Base-by-base conservation (phyloP, 2,888 invertebrate species). In the Clitarchus hookeri region DNA sequence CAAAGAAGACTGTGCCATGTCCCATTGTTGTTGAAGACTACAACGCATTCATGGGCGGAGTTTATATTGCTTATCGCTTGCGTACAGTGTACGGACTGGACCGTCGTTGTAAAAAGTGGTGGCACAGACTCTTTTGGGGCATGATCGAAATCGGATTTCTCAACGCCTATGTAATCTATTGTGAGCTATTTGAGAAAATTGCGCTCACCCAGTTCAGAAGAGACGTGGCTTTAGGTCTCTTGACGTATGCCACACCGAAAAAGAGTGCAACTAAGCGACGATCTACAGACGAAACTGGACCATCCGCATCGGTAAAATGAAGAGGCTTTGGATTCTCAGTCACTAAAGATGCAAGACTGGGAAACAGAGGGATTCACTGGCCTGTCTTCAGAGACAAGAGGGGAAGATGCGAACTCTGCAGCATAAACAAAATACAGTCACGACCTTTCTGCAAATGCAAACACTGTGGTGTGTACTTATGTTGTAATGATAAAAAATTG, bases 101-200 rank as follows among this genome's bases (percentile, higher is more conserved):
- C 36, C 27, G 44, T 23, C 83, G 83, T 53, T 86, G 54, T 12
- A 84, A 36, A n/a, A 86, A 83, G 36, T 84, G 86, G 86, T 86
- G 84, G 86, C 84, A 84, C 27, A 25, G 86, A 19, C 6, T 0
- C 79, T 86, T 27, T n/a, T 86, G 54, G 54, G 84, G 23, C 0
- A 19, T 86, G 23, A 13, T 86, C 1, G 84, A 86, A n/a, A 86
- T 84, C 8, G 44, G 65, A 19, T 84, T 86, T 53, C 78, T 86
- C n/a, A 86, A 86, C 23, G 27, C 84, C 0, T 84, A 84, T 80
- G 82, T 85, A 2, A 83, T 82, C n/a, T 85, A 85, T 26, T 85
- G 44, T 36, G 16, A 85, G 23, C 79, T 85, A 19, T 44, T 9
- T 48, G 83, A 36, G 36, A 25, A 83, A 82, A 23, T 82, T 1